Evolutionary conservation across 1,140 invertebrate genomes (phyloP).

Genomic region (Drosophila parvula): DNA sequence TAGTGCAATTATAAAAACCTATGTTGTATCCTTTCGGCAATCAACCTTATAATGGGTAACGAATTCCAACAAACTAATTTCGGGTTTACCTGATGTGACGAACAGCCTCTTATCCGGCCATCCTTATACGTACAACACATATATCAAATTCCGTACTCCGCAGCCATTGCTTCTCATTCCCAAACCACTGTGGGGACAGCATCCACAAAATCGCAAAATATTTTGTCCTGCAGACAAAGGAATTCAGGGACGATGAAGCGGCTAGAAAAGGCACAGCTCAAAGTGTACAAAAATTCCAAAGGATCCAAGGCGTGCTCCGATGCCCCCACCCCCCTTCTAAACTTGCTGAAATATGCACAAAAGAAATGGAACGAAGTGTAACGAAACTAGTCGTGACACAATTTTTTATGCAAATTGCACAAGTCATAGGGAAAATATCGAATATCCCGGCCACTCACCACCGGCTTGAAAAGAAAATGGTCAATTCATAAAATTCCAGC

Average conservation of each 20-base stretch:
- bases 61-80: slow-evolving; percentile 15
- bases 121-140: slow-evolving; percentile 9
- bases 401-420: slow-evolving; percentile 75
- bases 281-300: slow-evolving; percentile 63
- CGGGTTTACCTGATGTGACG: slow-evolving; percentile 18
- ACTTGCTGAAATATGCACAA: slow-evolving; percentile 49
- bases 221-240: slow-evolving; percentile 59
- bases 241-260: slow-evolving; percentile 56
- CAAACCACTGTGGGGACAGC: slow-evolving; percentile 31
- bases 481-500: slow-evolving; percentile 56
- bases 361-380: slow-evolving; percentile 59
- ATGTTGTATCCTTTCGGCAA: neutral
- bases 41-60: neutral
- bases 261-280: slow-evolving; percentile 57
- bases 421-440: slow-evolving; percentile 58
- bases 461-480: slow-evolving; percentile 18
- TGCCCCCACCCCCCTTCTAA: neutral
- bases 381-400: slow-evolving; percentile 78
- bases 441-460: slow-evolving; percentile 26
- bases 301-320: slow-evolving; percentile 37
- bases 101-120: neutral
- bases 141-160: slow-evolving; percentile 33
- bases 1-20: no score
- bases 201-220: slow-evolving; percentile 57
- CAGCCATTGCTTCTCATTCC: slow-evolving; percentile 5